Base-by-base conservation (phyloP, 2,888 invertebrate species). In the Lasius platythorax region DNA sequence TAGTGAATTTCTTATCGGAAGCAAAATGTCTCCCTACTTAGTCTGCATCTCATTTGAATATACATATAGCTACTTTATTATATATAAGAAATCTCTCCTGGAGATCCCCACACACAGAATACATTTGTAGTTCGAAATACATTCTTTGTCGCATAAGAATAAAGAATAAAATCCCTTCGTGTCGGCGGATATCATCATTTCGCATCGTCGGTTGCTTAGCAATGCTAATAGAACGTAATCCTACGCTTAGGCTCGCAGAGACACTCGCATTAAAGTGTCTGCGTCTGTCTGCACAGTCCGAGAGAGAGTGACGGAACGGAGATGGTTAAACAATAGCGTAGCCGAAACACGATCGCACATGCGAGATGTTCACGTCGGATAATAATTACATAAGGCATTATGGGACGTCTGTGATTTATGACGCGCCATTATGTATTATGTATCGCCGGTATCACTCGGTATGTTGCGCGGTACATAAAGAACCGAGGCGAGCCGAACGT, bases 321-420 rank as follows among this genome's bases (percentile, higher is more conserved):
- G 72, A 72, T 61, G 61, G 61, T 56, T 72, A 81, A 81, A 81
- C 61, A 81, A 73, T 81, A 81, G 79, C 72, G 61, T 33, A 46
- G 11, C 18, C 23, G 61, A 79, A 79, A 61, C 33, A 46, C 72
- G 72, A 79, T 61, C 79, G 23, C 23, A 46, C 58, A 5, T 5
- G 72, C 70, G 46, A 70, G 43, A 72, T 30, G 23, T 30, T 58
- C 43, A 23, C 58, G 61, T 73, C 50, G 53, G 73, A 81, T 73
- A 81, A 78, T 81, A 81, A 81, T 81, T 82, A 78, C 82, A 76
- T 43, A 78, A 76, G 82, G 43, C 78, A 82, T 82, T 63, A 82
- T 4, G 82, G 43, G 40, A 40, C 72, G 33, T 33, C 46, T 18
- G 79, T 63, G 79, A 81, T 81, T 81, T 81, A 81, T 72, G 61